Conservation (phyloP, 2,113 vertebrate species). For the Mohoua ochrocephala region DNA sequence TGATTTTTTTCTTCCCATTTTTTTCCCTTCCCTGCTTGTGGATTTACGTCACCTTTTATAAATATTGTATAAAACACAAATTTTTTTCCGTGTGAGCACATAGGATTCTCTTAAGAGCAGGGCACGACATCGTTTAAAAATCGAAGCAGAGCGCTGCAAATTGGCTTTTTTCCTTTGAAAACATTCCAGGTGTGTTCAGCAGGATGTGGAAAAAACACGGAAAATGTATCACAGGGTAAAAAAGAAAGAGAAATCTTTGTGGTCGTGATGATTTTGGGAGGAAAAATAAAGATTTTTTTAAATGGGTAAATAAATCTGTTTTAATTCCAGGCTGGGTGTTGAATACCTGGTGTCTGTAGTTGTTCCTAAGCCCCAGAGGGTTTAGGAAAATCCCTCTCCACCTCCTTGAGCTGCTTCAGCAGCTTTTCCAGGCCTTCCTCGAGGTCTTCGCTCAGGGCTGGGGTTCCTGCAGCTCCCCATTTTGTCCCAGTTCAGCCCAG, state of each 20-base stretch:
- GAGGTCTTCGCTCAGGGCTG: background rate
- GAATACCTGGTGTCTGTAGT: background rate
- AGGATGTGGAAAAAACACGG: background rate
- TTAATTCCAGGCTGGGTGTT: background rate
- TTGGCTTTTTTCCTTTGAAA: background rate
- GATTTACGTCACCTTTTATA: background rate
- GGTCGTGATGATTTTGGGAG: background rate
- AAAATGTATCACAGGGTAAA: background rate
- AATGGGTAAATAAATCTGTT: background rate
- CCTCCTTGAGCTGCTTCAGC: background rate
- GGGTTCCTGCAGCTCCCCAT: background rate
- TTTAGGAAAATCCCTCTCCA: background rate
- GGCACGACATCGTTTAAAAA: accelerated
- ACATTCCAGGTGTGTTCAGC: background rate
- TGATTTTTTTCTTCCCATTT: background rate
- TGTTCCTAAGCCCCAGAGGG: background rate
- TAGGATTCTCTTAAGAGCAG: background rate
- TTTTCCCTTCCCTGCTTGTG: background rate
- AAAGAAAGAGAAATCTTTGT: background rate
- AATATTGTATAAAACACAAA: background rate
- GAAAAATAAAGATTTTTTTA: background rate
- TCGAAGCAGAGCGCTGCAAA: background rate
- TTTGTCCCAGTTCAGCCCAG: background rate
- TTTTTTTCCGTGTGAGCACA: background rate
- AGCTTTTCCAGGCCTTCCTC: background rate